phyloP scores from a whole-genome alignment of 2,888 invertebrate genomes.

The Sabellastarte sp. region DNA sequence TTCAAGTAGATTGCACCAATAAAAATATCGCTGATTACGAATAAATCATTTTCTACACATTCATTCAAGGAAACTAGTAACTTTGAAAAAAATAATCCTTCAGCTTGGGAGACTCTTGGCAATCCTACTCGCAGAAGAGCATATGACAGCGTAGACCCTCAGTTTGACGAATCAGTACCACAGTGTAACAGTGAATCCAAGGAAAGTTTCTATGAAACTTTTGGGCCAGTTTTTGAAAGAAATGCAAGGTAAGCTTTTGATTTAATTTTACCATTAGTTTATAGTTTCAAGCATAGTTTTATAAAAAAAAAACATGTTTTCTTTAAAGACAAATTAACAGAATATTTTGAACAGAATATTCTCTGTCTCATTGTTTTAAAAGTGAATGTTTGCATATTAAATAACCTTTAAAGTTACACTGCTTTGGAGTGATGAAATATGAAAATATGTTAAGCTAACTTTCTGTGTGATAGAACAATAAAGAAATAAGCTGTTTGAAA shows the following conservation, averaged over 20 bases:
- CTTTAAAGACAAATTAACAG: background rate
- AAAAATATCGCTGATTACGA: no score
- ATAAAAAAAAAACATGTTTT: background rate
- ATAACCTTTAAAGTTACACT: no score
- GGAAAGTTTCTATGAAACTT: constrained; percentile 72
- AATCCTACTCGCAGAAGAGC: constrained; percentile 79
- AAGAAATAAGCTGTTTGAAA: no score
- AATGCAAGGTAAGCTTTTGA: constrained; percentile 60
- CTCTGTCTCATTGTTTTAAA: background rate
- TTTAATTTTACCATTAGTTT: background rate
- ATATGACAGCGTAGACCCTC: constrained; percentile 95
- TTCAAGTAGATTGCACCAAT: no score
- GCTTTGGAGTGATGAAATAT: no score
- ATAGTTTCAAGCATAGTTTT: background rate
- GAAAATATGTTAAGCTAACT: no score
- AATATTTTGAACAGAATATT: background rate
- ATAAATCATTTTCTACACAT: no score
- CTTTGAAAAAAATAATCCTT: no score
- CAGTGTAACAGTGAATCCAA: constrained; percentile 69
- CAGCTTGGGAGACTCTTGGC: constrained; percentile 87
- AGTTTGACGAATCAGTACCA: constrained; percentile 87
- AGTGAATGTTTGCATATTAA: no score
- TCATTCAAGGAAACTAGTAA: no score
- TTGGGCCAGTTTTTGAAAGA: constrained; percentile 62
- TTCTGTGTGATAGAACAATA: no score